These are phyloP conservation scores for Marmota flaviventris DNA, from an alignment of 2,113 vertebrate genomes.

Conservation along the genomic window DNA sequence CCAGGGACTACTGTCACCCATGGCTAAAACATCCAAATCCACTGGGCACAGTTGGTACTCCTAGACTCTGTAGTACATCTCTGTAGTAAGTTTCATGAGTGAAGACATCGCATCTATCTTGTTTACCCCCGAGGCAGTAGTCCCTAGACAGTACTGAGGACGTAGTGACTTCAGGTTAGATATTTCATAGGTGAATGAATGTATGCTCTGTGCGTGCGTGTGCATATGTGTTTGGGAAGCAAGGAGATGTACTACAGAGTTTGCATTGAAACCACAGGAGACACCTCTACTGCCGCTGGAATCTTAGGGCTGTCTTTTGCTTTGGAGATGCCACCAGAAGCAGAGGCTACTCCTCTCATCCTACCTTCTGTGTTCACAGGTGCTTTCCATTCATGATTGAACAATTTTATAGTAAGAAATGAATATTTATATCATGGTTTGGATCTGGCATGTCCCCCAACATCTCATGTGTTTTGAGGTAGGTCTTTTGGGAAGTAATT, in stretches of 20 bases:
- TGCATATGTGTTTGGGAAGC: too few relatives aligned
- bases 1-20: neutral
- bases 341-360: neutral
- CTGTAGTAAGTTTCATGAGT: too few relatives aligned
- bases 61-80: neutral
- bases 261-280: neutral
- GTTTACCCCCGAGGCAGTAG: too few relatives aligned
- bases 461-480: too few relatives aligned
- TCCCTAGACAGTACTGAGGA: too few relatives aligned
- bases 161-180: too few relatives aligned
- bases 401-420: slow-evolving; percentile 49
- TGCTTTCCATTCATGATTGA: neutral
- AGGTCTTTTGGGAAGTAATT: too few relatives aligned
- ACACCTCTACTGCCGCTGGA: neutral
- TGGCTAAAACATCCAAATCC: neutral
- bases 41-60: neutral
- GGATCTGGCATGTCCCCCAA: too few relatives aligned
- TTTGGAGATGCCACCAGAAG: neutral
- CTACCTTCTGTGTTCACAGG: neutral
- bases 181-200: too few relatives aligned
- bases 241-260: too few relatives aligned
- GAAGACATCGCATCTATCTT: too few relatives aligned
- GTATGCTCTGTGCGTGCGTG: too few relatives aligned
- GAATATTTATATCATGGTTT: neutral
- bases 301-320: neutral